These are phyloP conservation scores for Euproctis similis DNA, from an alignment of 2,888 invertebrate genomes.

Conservation along the genomic window DNA sequence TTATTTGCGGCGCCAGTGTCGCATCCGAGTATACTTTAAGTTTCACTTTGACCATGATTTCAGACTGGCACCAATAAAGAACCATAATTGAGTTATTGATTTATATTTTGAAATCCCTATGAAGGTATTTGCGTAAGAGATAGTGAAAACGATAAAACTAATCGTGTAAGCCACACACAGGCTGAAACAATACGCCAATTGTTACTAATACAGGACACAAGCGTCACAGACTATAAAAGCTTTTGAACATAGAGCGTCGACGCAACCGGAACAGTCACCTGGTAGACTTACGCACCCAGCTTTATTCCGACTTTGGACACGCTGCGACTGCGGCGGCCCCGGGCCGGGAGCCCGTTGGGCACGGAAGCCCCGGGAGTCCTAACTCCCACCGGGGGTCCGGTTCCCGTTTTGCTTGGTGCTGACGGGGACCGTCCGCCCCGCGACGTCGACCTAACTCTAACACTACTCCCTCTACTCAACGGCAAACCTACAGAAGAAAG, in stretches of 20 bases:
- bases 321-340: slow-evolving; percentile 66
- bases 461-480: slow-evolving; percentile 78
- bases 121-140: slow-evolving; percentile 5
- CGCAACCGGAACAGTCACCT: slow-evolving; percentile 66
- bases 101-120: too few relatives aligned
- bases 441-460: slow-evolving; percentile 74
- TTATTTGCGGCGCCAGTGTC: too few relatives aligned
- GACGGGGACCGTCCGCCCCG: slow-evolving; percentile 66
- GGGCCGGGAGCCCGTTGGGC: slow-evolving; percentile 40
- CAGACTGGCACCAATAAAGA: too few relatives aligned
- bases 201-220: slow-evolving; percentile 21
- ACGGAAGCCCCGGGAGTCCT: slow-evolving; percentile 24
- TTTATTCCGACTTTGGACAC: slow-evolving; percentile 73
- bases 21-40: too few relatives aligned
- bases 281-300: slow-evolving; percentile 66
- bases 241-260: slow-evolving; percentile 61
- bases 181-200: slow-evolving; percentile 21
- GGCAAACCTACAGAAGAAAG: slow-evolving; percentile 77
- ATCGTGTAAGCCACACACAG: slow-evolving; percentile 26
- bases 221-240: slow-evolving; percentile 36
- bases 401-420: slow-evolving; percentile 52
- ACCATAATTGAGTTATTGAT: too few relatives aligned
- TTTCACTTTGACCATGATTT: too few relatives aligned
- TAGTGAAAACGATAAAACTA: slow-evolving; percentile 11
- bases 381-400: slow-evolving; percentile 26